Evolutionary conservation across 2,888 invertebrate genomes (phyloP).

Genomic region (Therioaphis trifolii): DNA sequence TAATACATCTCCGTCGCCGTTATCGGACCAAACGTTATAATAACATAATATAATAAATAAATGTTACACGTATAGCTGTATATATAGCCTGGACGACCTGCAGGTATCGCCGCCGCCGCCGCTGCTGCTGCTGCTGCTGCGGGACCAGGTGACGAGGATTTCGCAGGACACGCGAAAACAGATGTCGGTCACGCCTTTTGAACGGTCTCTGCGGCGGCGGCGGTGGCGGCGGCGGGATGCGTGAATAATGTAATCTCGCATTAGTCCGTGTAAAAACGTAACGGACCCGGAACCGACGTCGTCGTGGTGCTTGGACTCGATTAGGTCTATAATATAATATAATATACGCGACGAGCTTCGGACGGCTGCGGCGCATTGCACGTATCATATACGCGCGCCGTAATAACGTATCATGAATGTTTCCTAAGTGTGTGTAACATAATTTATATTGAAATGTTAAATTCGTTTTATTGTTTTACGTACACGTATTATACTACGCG

Average conservation of each 20-base stretch:
- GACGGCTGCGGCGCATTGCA: background rate
- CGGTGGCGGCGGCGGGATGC: slow-evolving; percentile 41
- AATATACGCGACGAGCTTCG: background rate
- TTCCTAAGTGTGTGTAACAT: too few relatives aligned
- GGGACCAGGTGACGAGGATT: slow-evolving; percentile 49
- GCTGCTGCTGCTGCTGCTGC: background rate
- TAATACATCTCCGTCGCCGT: background rate
- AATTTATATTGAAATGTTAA: slow-evolving; percentile 39
- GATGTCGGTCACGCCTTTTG: slow-evolving; percentile 61
- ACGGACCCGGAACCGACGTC: slow-evolving; percentile 47
- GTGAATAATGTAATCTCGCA: slow-evolving; percentile 62
- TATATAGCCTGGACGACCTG: background rate
- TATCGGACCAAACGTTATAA: background rate
- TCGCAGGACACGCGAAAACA: slow-evolving; percentile 51
- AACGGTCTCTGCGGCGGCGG: background rate
- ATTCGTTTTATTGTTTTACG: slow-evolving; percentile 59
- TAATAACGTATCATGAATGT: too few relatives aligned
- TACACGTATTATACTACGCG: too few relatives aligned
- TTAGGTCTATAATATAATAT: background rate
- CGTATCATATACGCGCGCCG: background rate
- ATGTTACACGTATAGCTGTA: too few relatives aligned
- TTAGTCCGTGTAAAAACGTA: slow-evolving; percentile 45
- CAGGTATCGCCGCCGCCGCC: too few relatives aligned
- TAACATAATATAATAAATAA: too few relatives aligned
- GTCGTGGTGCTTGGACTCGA: slow-evolving; percentile 40